Conservation (phyloP, 53 echinoderm and acorn worm species). For the Crossaster papposus region DNA sequence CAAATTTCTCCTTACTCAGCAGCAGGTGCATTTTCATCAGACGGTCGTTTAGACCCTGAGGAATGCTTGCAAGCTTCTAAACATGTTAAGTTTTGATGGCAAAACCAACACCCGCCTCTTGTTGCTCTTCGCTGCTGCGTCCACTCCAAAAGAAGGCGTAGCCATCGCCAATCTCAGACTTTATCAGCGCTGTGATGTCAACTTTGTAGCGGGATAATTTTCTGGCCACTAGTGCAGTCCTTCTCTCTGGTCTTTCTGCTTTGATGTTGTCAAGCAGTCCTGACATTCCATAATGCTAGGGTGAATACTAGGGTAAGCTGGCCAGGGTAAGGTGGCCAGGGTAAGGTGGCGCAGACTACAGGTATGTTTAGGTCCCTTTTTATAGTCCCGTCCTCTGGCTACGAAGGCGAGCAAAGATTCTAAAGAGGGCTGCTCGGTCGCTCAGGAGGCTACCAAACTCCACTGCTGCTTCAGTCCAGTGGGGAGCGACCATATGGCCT, state of each 20-base stretch:
- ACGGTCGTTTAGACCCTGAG: conserved; percentile 29
- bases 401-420: conserved; percentile 41
- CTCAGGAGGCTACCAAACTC: conserved; percentile 11
- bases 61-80: not conserved
- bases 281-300: conserved; percentile 38
- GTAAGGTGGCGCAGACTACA: not conserved
- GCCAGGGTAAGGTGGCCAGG: not conserved
- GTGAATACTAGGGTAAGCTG: not conserved
- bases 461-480: conserved; percentile 5
- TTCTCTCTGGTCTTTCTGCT: conserved; percentile 12
- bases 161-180: conserved; percentile 31
- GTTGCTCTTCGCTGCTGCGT: not conserved
- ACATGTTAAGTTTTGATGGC: not conserved
- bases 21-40: conserved; percentile 30
- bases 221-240: conserved; percentile 27
- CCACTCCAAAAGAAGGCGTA: conserved; percentile 54
- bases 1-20: not conserved
- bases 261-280: conserved; percentile 26
- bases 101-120: conserved; percentile 41
- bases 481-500: conserved; percentile 2
- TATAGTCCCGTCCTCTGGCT: conserved; percentile 10
- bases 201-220: conserved; percentile 16
- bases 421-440: conserved; percentile 45
- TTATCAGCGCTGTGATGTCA: conserved; percentile 33
- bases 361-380: conserved; percentile 44